These are phyloP conservation scores for Serranus cabrilla DNA, from an alignment of 2,797 vertebrate species.

Conservation along the genomic window DNA sequence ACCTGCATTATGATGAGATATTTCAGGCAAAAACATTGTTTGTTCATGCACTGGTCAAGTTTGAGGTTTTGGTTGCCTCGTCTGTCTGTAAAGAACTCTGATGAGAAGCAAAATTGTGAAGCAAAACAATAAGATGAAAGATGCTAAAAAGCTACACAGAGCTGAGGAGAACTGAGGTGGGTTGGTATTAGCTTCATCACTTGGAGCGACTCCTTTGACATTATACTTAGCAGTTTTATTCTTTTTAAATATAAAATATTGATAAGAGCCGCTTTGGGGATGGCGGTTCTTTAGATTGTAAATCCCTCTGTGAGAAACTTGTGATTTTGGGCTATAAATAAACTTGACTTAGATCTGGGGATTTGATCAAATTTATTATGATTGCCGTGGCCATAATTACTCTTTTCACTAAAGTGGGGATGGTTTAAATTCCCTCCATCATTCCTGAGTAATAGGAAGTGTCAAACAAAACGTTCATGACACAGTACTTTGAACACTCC, in stretches of 20 bases:
- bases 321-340: slow-evolving; percentile 52
- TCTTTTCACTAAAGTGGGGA: slow-evolving; percentile 56
- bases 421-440: slow-evolving; percentile 73
- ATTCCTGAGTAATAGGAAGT: slow-evolving; percentile 78
- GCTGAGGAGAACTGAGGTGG: background rate
- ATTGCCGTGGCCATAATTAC: slow-evolving; percentile 57
- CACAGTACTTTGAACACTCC: slow-evolving; percentile 76
- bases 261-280: slow-evolving; percentile 30
- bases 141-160: slow-evolving; percentile 13
- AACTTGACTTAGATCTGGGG: slow-evolving; percentile 42
- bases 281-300: background rate
- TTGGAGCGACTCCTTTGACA: slow-evolving; percentile 1
- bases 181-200: slow-evolving; percentile 5
- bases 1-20: too few species aligned
- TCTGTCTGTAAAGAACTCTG: slow-evolving; percentile 12
- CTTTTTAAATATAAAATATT: slow-evolving; percentile 22
- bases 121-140: slow-evolving; percentile 13
- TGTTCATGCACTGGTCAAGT: too few species aligned
- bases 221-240: slow-evolving; percentile 19
- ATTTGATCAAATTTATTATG: slow-evolving; percentile 55
- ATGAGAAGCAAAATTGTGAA: slow-evolving; percentile 7
- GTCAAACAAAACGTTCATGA: slow-evolving; percentile 77
- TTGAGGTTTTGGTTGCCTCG: too few species aligned
- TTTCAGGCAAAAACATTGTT: too few species aligned
- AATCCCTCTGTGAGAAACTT: slow-evolving; percentile 26